These are phyloP conservation scores for Drosophila obscura DNA, from an alignment of 1,140 invertebrate species.

Conservation along the genomic window DNA sequence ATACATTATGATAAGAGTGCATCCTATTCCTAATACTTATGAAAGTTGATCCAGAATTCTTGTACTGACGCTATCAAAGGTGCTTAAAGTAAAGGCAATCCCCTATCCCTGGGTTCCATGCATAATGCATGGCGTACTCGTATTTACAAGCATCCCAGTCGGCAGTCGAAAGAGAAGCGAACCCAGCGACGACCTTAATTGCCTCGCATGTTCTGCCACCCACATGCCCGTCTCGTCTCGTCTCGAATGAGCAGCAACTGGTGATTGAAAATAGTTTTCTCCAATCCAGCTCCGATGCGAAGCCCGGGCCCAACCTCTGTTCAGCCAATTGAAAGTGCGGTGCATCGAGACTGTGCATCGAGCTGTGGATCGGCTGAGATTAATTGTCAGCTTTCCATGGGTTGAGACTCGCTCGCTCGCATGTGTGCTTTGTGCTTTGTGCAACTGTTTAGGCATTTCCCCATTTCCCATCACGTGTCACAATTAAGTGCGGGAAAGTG, in stretches of 20 bases:
- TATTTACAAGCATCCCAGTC: slow-evolving; percentile 13
- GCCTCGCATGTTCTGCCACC: slow-evolving; percentile 66
- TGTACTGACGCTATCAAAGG: too few species aligned
- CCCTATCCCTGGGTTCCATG: slow-evolving; percentile 27
- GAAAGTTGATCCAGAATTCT: neutral
- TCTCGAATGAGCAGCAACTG: slow-evolving; percentile 13
- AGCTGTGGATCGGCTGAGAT: slow-evolving; percentile 58
- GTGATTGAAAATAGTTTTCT: slow-evolving; percentile 63
- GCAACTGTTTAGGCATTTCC: slow-evolving; percentile 63
- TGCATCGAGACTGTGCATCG: slow-evolving; percentile 8
- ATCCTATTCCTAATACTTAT: neutral
- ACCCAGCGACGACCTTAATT: slow-evolving; percentile 58
- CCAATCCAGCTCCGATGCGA: slow-evolving; percentile 19
- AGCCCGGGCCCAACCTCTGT: too few species aligned
- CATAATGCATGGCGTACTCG: slow-evolving; percentile 54
- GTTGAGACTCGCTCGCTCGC: too few species aligned
- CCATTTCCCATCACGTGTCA: slow-evolving; percentile 54
- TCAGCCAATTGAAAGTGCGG: neutral
- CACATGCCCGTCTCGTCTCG: slow-evolving; percentile 19
- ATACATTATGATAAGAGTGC: too few species aligned
- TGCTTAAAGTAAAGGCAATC: neutral
- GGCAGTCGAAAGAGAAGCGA: slow-evolving; percentile 26
- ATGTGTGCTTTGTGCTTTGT: slow-evolving; percentile 15
- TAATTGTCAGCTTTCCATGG: slow-evolving; percentile 65
- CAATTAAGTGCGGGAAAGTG: slow-evolving; percentile 45